Base-by-base conservation (phyloP, 2,888 invertebrate species). In the Brachyptera risi region DNA sequence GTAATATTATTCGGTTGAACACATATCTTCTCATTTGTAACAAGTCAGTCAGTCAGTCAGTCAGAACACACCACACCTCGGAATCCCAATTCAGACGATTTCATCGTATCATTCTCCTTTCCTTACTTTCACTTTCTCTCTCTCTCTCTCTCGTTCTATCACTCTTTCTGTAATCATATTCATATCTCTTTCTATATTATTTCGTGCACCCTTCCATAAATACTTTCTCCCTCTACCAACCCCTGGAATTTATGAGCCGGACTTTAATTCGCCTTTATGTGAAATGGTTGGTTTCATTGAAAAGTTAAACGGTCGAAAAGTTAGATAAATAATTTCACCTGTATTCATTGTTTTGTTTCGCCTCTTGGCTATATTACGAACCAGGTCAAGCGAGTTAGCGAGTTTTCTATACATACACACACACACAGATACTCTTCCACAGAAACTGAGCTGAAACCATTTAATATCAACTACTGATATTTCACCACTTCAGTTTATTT, bases 221-320 rank as follows among this genome's bases (percentile, higher is more conserved):
- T 47, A 47, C 47, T 47, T 47, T 24, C 21, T 47, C 23, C 24
- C 23, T 21, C n/a, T 47, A 21, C n/a, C n/a, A n/a, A n/a, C n/a
- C 35, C 24, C n/a, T 23, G 54, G 35, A 54, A 54, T 54, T 54
- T 54, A 54, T 54, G n/a, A n/a, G n/a, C n/a, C n/a, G n/a, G n/a
- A n/a, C n/a, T n/a, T n/a, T 35, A 38, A 54, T 19, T 35, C 37
- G 44, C 44, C 44, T 44, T 17, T n/a, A 17, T 21, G 35, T 54
- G 23, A 35, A 54, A 54, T 54, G 35, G 54, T 35, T 31, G 35
- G 54, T 35, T 35, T 21, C 17, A 54, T 35, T 54, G 54, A 54
- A 54, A 54, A 54, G 54, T 54, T 54, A 54, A 54, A 54, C 54
- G 54, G 54, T 35, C 21, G 23, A 35, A 35, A 54, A 21, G 54